phyloP scores from a whole-genome alignment of 2,888 invertebrate genomes.

The Acheta domesticus region DNA sequence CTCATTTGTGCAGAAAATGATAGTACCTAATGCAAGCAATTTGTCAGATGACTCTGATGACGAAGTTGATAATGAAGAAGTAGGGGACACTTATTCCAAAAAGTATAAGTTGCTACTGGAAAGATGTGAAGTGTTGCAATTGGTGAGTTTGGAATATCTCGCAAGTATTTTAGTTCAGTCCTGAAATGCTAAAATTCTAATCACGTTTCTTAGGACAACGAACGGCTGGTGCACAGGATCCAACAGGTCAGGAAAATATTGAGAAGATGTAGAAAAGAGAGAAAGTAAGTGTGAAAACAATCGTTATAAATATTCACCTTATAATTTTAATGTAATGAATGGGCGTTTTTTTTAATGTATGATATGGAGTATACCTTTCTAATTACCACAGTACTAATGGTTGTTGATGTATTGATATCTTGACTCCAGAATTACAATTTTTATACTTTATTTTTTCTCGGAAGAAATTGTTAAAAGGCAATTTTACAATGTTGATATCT shows the following conservation, averaged over 20 bases:
- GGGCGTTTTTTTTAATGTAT: too few species aligned
- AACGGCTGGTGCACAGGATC: constrained; percentile 66
- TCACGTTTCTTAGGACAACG: constrained; percentile 59
- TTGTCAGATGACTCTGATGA: constrained; percentile 59
- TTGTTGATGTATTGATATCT: too few species aligned
- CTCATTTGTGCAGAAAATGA: constrained; percentile 30
- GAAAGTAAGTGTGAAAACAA: constrained; percentile 48
- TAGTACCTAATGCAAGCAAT: constrained; percentile 38
- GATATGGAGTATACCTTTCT: too few species aligned
- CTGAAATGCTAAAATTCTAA: neutral
- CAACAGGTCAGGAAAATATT: constrained; percentile 68
- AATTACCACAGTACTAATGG: too few species aligned
- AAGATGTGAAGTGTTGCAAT: constrained; percentile 71
- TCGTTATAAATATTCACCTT: constrained; percentile 18
- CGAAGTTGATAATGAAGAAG: constrained; percentile 56
- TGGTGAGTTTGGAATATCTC: constrained; percentile 43
- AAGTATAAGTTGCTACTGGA: constrained; percentile 70
- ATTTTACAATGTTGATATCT: too few species aligned
- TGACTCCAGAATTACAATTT: too few species aligned
- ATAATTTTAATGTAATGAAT: constrained; percentile 4
- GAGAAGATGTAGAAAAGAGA: constrained; percentile 64
- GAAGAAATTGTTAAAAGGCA: too few species aligned
- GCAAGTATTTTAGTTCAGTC: neutral
- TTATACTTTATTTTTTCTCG: too few species aligned
- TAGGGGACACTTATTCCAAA: constrained; percentile 64